Conservation (phyloP, 92 coral and sea anemone species). For the Bergia sp. region DNA sequence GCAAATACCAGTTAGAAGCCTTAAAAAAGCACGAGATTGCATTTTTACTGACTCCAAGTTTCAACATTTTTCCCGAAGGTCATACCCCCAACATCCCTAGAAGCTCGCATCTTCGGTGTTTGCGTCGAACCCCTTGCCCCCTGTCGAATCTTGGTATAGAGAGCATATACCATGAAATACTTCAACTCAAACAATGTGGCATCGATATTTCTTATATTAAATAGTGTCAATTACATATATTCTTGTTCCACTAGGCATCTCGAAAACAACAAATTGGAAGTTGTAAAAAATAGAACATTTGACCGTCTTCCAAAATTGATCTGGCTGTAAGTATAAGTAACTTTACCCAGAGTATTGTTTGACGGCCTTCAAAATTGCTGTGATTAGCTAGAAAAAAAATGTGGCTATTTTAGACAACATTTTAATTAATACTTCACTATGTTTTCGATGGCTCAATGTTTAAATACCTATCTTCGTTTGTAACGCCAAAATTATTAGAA, state of each 20-base stretch:
- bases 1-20: too few species aligned
- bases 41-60: too few species aligned
- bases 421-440: background rate
- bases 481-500: background rate
- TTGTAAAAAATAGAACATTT: background rate
- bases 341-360: background rate
- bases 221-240: background rate
- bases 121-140: too few species aligned
- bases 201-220: background rate
- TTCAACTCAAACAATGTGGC: background rate
- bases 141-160: too few species aligned
- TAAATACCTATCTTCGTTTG: background rate
- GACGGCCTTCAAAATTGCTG: background rate
- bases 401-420: background rate
- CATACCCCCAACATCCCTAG: too few species aligned
- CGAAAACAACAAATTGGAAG: background rate
- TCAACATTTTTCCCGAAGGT: too few species aligned
- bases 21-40: too few species aligned
- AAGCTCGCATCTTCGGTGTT: too few species aligned
- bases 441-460: background rate
- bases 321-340: background rate
- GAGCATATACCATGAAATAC: background rate
- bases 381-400: background rate
- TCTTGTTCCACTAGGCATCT: background rate
- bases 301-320: background rate